Evolutionary conservation across 2,797 vertebrate genomes (phyloP).

Genomic region (Poeciliopsis presidionis): DNA sequence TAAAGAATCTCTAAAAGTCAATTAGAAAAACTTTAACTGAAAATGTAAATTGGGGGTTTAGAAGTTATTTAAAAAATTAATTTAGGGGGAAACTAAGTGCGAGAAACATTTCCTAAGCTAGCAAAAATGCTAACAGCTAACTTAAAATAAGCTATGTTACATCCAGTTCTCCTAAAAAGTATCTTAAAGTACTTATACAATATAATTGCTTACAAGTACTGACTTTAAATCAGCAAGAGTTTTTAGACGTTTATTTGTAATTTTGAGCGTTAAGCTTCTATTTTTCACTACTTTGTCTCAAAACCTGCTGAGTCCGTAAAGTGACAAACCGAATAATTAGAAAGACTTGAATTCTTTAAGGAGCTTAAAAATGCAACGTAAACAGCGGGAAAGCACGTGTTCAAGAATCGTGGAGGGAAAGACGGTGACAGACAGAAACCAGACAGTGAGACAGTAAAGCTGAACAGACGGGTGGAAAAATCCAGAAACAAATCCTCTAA

Average conservation of each 20-base stretch:
- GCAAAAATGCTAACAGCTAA: not conserved
- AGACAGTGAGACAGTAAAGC: conserved; percentile 43
- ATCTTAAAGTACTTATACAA: not conserved
- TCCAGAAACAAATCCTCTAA: conserved; percentile 34
- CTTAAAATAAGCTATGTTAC: not conserved
- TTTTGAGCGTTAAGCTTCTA: not conserved
- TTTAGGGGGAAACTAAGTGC: not conserved
- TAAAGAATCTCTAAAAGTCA: not conserved
- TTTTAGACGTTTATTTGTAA: not conserved
- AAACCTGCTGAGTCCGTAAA: not conserved
- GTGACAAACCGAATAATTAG: not conserved
- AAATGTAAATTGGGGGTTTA: not conserved
- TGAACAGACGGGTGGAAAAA: conserved; percentile 52
- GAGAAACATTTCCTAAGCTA: not conserved
- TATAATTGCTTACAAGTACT: not conserved
- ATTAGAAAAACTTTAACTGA: not conserved
- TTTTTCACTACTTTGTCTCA: not conserved
- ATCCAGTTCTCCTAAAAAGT: not conserved
- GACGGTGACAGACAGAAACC: conserved; percentile 27
- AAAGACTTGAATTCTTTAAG: conserved; percentile 16
- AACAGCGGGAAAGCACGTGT: conserved; percentile 56
- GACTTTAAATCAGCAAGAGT: not conserved
- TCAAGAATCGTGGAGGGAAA: conserved; percentile 35
- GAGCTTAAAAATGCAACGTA: conserved; percentile 46
- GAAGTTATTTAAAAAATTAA: not conserved